Evolutionary conservation across 2,113 vertebrate species (phyloP).

Genomic region (Platanista minor): DNA sequence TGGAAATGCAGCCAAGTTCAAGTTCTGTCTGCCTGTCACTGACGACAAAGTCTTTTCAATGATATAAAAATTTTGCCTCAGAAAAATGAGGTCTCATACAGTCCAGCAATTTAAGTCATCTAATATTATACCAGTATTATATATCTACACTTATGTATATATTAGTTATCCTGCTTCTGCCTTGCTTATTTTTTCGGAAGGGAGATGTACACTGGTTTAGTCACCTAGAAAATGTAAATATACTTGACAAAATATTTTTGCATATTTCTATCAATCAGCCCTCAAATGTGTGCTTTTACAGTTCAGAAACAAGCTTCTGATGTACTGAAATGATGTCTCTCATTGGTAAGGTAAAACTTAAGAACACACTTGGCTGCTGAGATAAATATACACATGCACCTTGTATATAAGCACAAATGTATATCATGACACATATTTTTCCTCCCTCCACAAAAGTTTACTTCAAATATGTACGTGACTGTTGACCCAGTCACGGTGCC

Average conservation of each 20-base stretch:
- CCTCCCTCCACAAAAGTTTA: background rate
- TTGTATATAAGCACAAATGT: background rate
- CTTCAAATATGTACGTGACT: background rate
- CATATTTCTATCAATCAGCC: background rate
- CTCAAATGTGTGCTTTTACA: background rate
- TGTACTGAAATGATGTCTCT: background rate
- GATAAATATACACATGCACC: background rate
- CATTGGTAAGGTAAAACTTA: background rate
- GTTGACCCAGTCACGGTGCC: background rate
- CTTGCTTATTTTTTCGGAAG: background rate
- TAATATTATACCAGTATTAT: background rate
- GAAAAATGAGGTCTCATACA: background rate
- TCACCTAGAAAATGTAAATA: constrained; percentile 20
- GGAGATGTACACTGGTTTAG: background rate
- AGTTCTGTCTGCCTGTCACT: background rate
- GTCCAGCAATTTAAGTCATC: background rate
- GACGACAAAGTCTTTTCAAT: background rate
- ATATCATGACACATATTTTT: background rate
- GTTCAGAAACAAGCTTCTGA: constrained; percentile 12
- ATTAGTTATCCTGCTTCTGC: background rate
- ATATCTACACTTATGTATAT: background rate
- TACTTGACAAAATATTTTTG: constrained; percentile 30
- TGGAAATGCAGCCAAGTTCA: background rate
- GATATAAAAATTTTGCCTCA: background rate
- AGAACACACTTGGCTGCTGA: background rate